Base-by-base conservation (phyloP, 1,140 invertebrate species). In the Leptinotarsa texana region DNA sequence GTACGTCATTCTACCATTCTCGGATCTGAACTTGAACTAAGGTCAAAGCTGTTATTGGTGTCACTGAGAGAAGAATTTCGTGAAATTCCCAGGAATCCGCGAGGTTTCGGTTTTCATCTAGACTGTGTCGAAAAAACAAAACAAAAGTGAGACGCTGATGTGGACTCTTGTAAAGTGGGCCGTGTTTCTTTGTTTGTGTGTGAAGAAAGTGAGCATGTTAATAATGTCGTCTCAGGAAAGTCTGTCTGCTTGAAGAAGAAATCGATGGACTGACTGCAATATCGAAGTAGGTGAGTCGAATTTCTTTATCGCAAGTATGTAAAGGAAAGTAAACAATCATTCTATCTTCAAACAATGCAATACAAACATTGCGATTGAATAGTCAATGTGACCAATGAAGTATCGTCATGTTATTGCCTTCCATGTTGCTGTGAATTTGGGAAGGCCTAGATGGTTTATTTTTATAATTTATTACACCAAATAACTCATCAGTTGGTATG, bases 141-240 rank as follows among this genome's bases (percentile, higher is more conserved):
- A 42, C 33, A 42, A 42, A 42, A 42, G 33, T 42, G 33, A 42
- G 33, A 42, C 51, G 51, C 15, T 18, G 51, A 57, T 17, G 51
- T 57, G 51, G 6, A 57, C n/a, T 57, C 2, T 57, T n/a, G 51
- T 57, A 57, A 57, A 57, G 51, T 57, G 51, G 51, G 51, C 15
- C 51, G 51, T 18, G n/a, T 57, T 57, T 18, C 51, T 57, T 57
- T 18, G 51, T 18, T 17, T 57, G n/a, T 57, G n/a, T 18, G n/a
- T 42, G 51, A 57, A 57, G 51, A 57, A 57, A 57, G 51, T 57
- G 51, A 57, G 13, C 51, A 57, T 57, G 51, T 57, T 17, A 57
- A 57, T 57, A 57, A 57, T 57, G 51, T 57, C 51, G n/a, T 57
- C 51, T 57, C 51, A 17, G 51, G 51, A 57, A 57, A 57, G 51